Base-by-base conservation (phyloP, 2,113 vertebrate species). In the Hyaena hyaena region DNA sequence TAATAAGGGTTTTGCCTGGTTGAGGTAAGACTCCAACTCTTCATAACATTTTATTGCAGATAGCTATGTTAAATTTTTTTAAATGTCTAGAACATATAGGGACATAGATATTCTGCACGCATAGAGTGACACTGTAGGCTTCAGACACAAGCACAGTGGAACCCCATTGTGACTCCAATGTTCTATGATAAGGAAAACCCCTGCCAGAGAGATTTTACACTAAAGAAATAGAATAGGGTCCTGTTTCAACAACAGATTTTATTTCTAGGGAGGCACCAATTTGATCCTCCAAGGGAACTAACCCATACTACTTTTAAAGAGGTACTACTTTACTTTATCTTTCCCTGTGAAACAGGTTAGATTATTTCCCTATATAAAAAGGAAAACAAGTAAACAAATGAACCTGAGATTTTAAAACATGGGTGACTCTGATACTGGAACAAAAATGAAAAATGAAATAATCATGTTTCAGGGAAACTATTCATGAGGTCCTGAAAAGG, bases 21-120 rank as follows among this genome's bases (percentile, higher is more conserved):
- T 76, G 66, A 95, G 8, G 48, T 96, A 94, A 96, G 87, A 97
- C 43, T 96, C 68, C 48, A 95, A 81, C 73, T 93, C 85, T 96
- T 97, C 63, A 58, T 81, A 97, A 96, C 77, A 87, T 93, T 97
- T 96, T 95, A 97, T 95, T 96, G n/a, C 65, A 96, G 66, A 96
- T 48, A 68, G 73, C 77, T 80, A 77, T 93, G 88, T 50, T 93
- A 93, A 96, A 95, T 91, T 96, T 83, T 97, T 73, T 86, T 58
- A 97, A 48, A 65, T 94, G 45, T 84, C 86, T 89, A 50, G 68
- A 65, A 85, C 89, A 88, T 83, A 86, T 95, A 88, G 88, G 86
- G 84, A 92, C 55, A 77, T 1, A 19, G 26, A 24, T 80, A 89
- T 71, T 50, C 14, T 80, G 23, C 87, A 96, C 55, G 26, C 87